These are phyloP conservation scores for Meda fulgida DNA, from an alignment of 2,797 vertebrate genomes.

Conservation along the genomic window DNA sequence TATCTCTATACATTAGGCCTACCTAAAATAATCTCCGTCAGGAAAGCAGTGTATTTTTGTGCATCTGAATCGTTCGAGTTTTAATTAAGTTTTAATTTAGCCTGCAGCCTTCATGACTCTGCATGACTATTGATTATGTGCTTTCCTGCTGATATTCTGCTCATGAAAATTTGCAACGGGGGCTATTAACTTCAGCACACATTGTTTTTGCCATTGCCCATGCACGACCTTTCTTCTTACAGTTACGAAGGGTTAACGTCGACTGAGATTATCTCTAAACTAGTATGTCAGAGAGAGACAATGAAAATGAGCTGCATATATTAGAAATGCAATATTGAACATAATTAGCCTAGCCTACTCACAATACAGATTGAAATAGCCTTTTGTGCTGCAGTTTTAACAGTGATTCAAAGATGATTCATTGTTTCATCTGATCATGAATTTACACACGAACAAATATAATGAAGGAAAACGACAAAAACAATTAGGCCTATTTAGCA, in stretches of 20 bases:
- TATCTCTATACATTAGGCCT: background rate
- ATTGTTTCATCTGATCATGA: constrained; percentile 28
- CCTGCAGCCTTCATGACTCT: constrained; percentile 10
- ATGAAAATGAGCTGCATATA: background rate
- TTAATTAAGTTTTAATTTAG: background rate
- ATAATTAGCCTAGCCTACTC: background rate
- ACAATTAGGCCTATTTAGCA: background rate
- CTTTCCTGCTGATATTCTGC: constrained; percentile 1
- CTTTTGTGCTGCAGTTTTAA: constrained; percentile 9
- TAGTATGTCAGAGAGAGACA: background rate
- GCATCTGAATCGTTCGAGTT: background rate
- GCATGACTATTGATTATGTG: constrained; percentile 23
- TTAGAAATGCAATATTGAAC: constrained; percentile 26
- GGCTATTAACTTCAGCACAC: background rate
- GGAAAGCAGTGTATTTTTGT: background rate
- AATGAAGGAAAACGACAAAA: background rate
- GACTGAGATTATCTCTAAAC: background rate
- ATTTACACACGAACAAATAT: background rate
- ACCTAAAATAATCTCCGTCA: background rate
- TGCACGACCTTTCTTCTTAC: no score
- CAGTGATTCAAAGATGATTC: constrained; percentile 43
- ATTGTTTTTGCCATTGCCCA: background rate
- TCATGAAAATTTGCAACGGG: background rate
- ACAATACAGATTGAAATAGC: background rate
- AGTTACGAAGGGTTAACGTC: background rate